Conservation (phyloP, 2,888 invertebrate genomes). For the Frankliniella intonsa region DNA sequence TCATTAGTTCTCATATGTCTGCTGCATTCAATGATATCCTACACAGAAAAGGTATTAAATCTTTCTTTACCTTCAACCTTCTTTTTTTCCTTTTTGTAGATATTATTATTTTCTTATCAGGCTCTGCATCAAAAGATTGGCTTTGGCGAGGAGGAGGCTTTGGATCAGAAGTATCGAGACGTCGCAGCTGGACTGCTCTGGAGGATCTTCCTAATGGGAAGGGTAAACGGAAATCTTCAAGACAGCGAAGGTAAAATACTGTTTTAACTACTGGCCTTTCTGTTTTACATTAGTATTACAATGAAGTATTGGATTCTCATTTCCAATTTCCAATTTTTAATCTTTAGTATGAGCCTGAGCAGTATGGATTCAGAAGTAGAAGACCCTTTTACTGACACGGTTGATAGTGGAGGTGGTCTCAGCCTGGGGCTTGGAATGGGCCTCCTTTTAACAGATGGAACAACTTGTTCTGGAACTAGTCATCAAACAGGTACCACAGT, state of each 20-base stretch:
- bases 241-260: conserved; percentile 52
- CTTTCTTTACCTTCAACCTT: not conserved
- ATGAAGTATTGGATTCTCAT: conserved; percentile 21
- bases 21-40: not conserved
- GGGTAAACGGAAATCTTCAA: conserved; percentile 49
- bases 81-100: not conserved
- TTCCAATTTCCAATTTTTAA: conserved; percentile 35
- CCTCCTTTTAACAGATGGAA: conserved; percentile 48
- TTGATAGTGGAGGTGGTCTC: conserved; percentile 44
- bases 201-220: conserved; percentile 61
- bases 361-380: conserved; percentile 85
- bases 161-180: conserved; percentile 55
- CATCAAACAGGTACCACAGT: conserved; percentile 45
- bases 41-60: not conserved
- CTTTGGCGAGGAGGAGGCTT: conserved; percentile 50
- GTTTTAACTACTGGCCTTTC: conserved; percentile 28
- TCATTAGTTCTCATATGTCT: conserved; percentile 3
- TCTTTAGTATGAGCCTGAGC: conserved; percentile 62
- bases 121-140: conserved; percentile 29
- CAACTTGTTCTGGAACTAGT: conserved; percentile 51
- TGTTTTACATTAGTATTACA: conserved; percentile 20
- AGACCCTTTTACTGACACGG: conserved; percentile 52
- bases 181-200: conserved; percentile 84
- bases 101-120: not conserved
- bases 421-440: conserved; percentile 46